A percentile compares a stretch with the other conserved stretches of the same genome.
phyloP scores from a whole-genome alignment of 1,140 invertebrate species.

The Chironomus striatipennis region DNA sequence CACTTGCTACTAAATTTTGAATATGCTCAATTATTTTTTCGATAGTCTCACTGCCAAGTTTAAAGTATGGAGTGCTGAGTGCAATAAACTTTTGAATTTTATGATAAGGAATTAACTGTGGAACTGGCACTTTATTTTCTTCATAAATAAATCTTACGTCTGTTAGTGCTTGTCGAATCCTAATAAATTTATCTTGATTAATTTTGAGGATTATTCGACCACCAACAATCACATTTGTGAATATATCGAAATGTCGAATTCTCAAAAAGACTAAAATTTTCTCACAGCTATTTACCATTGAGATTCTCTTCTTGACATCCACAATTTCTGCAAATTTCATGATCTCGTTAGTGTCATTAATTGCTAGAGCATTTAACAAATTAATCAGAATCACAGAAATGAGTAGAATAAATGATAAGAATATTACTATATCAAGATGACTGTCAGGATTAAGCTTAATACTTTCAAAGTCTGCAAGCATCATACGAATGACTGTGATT shows the following conservation, averaged over 20 bases:
- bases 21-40: too few species aligned
- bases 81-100: too few species aligned
- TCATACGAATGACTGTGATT: not conserved
- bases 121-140: too few species aligned
- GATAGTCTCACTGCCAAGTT: too few species aligned
- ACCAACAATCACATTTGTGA: not conserved
- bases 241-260: not conserved
- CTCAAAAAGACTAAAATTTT: not conserved
- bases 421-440: not conserved
- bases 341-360: not conserved
- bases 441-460: not conserved
- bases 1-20: too few species aligned
- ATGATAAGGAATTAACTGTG: too few species aligned
- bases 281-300: not conserved
- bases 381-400: not conserved
- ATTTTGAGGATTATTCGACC: not conserved
- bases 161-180: not conserved
- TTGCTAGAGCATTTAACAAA: not conserved
- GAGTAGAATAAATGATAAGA: not conserved
- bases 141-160: too few species aligned
- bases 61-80: too few species aligned
- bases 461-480: not conserved
- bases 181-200: not conserved
- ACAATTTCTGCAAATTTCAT: conserved; percentile 7
- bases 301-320: not conserved